A percentile compares a stretch with the other conserved stretches of the same genome.
Evolutionary conservation across 2,888 invertebrate genomes (phyloP).

Genomic region (Nemoura dubitans): DNA sequence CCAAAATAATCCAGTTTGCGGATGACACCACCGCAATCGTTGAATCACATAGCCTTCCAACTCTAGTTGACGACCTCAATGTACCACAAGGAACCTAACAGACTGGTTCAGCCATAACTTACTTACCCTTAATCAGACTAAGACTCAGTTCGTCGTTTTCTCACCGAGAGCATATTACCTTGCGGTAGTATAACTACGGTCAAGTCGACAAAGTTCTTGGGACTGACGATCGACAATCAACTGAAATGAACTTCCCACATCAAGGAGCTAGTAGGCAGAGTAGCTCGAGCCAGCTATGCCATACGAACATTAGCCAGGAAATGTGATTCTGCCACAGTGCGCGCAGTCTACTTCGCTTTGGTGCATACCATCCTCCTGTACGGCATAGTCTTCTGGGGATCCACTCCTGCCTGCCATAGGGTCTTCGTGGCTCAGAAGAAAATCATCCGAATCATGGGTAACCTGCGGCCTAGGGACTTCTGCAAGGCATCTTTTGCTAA

Average conservation of each 20-base stretch:
- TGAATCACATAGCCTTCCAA: not conserved
- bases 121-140: not conserved
- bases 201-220: not conserved
- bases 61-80: not conserved
- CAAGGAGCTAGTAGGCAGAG: not conserved
- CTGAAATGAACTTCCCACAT: not conserved
- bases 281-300: too few relatives aligned
- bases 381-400: conserved; percentile 13
- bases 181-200: not conserved
- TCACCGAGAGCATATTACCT: not conserved
- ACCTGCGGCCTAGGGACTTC: too few relatives aligned
- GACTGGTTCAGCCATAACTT: too few relatives aligned
- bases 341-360: not conserved
- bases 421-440: too few relatives aligned
- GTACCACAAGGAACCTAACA: too few relatives aligned
- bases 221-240: not conserved
- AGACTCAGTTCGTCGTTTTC: conserved; percentile 15
- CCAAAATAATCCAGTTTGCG: not conserved
- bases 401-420: too few relatives aligned
- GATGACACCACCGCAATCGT: not conserved
- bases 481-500: too few relatives aligned
- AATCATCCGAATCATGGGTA: too few relatives aligned
- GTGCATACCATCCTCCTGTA: not conserved
- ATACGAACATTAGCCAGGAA: not conserved
- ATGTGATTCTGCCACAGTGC: not conserved